A percentile compares a stretch with the other conserved stretches of the same genome.
These are phyloP conservation scores for Pituophis catenifer DNA, from an alignment of 2,113 vertebrate genomes.

Conservation along the genomic window DNA sequence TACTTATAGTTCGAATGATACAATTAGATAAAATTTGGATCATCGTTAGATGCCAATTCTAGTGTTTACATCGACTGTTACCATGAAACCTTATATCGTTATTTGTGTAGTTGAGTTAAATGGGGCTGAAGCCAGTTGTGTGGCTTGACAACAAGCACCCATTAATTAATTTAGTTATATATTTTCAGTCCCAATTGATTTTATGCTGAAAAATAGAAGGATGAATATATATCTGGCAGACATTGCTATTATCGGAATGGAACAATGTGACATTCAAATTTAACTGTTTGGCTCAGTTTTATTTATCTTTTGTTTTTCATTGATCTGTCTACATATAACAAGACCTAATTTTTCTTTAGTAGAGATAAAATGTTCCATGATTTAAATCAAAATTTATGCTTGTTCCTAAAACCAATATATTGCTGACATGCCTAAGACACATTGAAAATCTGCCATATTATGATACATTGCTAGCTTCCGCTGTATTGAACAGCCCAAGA, in stretches of 20 bases:
- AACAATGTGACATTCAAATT: not conserved
- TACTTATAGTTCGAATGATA: constrained; percentile 7
- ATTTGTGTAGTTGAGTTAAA: not conserved
- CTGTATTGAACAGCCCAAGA: not conserved
- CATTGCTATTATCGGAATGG: not conserved
- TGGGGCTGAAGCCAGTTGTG: not conserved
- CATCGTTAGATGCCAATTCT: not conserved
- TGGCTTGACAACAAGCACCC: constrained; percentile 18
- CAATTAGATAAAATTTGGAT: not conserved
- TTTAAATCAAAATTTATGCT: not conserved
- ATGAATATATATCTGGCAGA: not conserved
- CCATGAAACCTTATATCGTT: not conserved
- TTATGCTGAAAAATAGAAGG: not conserved
- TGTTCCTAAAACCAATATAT: constrained; percentile 1
- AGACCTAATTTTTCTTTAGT: not conserved
- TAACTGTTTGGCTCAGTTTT: not conserved
- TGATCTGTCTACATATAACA: not conserved
- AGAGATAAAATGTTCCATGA: not conserved
- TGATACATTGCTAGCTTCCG: not conserved
- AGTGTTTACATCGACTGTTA: not conserved
- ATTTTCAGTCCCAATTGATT: constrained; percentile 14
- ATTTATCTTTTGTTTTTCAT: not conserved
- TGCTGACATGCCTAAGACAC: not conserved
- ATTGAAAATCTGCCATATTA: not conserved
- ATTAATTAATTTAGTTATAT: constrained; percentile 28